Evolutionary conservation across 1,140 invertebrate genomes (phyloP).

Genomic region (Cherax quadricarinatus): DNA sequence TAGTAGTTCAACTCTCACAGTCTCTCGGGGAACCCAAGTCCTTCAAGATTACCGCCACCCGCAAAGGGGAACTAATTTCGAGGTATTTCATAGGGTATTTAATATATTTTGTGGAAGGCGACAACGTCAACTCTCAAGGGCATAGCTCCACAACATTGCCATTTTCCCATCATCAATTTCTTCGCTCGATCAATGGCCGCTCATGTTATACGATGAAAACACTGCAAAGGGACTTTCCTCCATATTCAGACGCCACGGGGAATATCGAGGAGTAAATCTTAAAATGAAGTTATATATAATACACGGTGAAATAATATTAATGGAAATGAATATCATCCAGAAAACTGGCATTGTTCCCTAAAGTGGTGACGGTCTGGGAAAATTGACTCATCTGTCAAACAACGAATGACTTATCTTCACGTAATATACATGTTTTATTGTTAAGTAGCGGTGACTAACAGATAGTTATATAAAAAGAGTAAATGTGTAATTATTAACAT

Average conservation of each 20-base stretch:
- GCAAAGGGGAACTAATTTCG: background rate
- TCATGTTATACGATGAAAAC: background rate
- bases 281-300: background rate
- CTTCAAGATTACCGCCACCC: background rate
- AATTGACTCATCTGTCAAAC: constrained; percentile 1
- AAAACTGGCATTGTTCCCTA: constrained; percentile 16
- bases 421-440: too few relatives aligned
- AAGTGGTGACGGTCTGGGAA: background rate
- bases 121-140: background rate
- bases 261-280: background rate
- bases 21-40: too few relatives aligned
- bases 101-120: background rate
- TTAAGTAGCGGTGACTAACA: too few relatives aligned
- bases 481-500: too few relatives aligned
- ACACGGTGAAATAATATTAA: background rate
- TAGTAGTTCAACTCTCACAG: too few relatives aligned
- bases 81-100: background rate
- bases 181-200: background rate
- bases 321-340: background rate
- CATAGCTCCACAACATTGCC: background rate
- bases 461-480: too few relatives aligned
- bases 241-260: background rate
- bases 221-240: background rate
- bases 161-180: background rate
- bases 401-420: too few relatives aligned